A percentile compares a stretch with the other conserved stretches of the same genome.
These are phyloP conservation scores for Patella caerulea DNA, from an alignment of 2,888 invertebrate genomes.

Conservation along the genomic window DNA sequence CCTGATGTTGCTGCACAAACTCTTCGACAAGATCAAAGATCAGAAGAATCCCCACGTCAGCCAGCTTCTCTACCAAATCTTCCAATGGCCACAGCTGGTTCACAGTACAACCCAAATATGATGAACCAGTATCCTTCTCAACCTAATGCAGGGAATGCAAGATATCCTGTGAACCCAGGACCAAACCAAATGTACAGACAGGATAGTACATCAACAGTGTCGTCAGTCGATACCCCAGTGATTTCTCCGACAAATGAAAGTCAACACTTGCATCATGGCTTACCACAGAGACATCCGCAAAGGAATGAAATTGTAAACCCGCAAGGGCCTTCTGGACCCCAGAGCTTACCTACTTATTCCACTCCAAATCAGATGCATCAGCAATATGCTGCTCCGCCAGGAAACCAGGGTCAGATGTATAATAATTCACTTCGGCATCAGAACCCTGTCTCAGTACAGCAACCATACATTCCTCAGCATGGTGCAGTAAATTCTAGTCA, in stretches of 20 bases:
- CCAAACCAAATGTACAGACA: slow-evolving; percentile 19
- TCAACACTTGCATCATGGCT: slow-evolving; percentile 14
- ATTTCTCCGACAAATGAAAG: slow-evolving; percentile 46
- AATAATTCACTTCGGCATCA: no score
- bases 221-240: slow-evolving; percentile 47
- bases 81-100: background rate
- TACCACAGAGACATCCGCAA: background rate
- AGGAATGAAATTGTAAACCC: no score
- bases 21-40: slow-evolving; percentile 3
- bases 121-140: slow-evolving; percentile 18
- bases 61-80: background rate
- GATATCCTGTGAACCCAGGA: slow-evolving; percentile 23
- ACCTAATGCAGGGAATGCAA: slow-evolving; percentile 20
- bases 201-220: slow-evolving; percentile 47
- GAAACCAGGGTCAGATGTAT: no score
- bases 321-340: no score
- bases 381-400: no score
- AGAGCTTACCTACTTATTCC: no score
- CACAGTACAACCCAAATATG: slow-evolving; percentile 34
- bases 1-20: slow-evolving; percentile 16
- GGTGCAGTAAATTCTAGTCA: background rate
- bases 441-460: no score
- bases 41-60: slow-evolving; percentile 13
- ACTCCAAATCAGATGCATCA: no score
- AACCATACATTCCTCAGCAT: slow-evolving; percentile 13